Evolutionary conservation across 2,113 vertebrate genomes (phyloP).

Genomic region (Craseonycteris thonglongyai): DNA sequence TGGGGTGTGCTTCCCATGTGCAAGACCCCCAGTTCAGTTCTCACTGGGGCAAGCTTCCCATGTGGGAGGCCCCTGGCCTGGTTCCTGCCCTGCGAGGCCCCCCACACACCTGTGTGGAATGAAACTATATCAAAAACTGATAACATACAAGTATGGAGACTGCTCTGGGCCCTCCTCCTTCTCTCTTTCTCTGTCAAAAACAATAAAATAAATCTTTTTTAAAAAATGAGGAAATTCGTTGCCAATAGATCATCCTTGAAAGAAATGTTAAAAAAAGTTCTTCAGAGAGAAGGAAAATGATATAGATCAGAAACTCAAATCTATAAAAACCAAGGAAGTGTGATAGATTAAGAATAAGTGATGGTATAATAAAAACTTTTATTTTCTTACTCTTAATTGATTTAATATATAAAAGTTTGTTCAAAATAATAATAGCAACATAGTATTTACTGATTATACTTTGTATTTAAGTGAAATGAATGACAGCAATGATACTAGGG

Average conservation of each 20-base stretch:
- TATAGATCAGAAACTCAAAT: background rate
- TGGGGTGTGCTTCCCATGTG: no score
- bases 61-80: no score
- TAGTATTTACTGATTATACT: background rate
- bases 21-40: no score
- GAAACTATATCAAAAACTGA: no score
- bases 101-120: no score
- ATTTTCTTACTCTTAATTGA: background rate
- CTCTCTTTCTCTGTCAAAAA: no score
- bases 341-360: background rate
- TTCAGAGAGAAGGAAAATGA: background rate
- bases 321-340: background rate
- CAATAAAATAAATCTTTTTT: no score
- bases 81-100: no score
- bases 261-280: background rate
- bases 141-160: no score
- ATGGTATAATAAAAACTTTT: background rate
- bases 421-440: background rate
- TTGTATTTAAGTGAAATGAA: background rate
- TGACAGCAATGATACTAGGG: background rate
- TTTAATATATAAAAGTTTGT: background rate
- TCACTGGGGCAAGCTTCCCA: no score
- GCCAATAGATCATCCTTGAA: background rate
- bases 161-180: no score
- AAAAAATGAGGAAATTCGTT: background rate